phyloP scores from a whole-genome alignment of 2,888 invertebrate species.

The Azorinus chamasolen region DNA sequence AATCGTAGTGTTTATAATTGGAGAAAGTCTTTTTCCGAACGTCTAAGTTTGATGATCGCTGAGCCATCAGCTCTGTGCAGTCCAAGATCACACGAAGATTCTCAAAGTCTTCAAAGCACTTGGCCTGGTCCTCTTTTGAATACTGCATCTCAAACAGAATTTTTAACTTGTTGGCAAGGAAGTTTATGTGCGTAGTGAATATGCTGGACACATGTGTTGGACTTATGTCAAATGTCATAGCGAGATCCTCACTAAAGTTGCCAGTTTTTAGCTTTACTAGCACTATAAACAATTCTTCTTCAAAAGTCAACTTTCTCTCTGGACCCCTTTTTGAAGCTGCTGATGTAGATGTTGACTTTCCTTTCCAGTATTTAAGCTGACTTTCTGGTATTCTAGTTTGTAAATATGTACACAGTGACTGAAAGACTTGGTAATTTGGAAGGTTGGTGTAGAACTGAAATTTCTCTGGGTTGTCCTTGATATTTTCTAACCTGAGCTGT shows the following conservation, averaged over 20 bases:
- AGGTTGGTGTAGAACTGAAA: slow-evolving; percentile 58
- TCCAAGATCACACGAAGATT: slow-evolving; percentile 38
- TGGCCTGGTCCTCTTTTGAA: slow-evolving; percentile 10
- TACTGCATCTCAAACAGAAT: slow-evolving; percentile 44
- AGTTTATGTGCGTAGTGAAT: slow-evolving; percentile 44
- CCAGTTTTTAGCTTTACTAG: slow-evolving; percentile 55
- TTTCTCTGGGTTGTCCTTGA: slow-evolving; percentile 39
- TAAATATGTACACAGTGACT: slow-evolving; percentile 25
- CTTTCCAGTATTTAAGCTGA: slow-evolving; percentile 27
- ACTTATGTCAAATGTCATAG: slow-evolving; percentile 32
- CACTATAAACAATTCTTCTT: slow-evolving; percentile 53
- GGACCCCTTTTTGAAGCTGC: slow-evolving; percentile 11
- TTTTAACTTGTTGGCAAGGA: slow-evolving; percentile 32
- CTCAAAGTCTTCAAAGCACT: slow-evolving; percentile 20
- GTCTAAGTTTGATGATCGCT: slow-evolving; percentile 40
- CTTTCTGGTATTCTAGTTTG: slow-evolving; percentile 14
- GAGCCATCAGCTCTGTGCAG: slow-evolving; percentile 51
- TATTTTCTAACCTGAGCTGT: too few relatives aligned
- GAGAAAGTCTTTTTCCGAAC: slow-evolving; percentile 40
- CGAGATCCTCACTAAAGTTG: slow-evolving; percentile 52
- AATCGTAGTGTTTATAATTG: slow-evolving; percentile 41
- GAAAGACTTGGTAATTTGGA: slow-evolving; percentile 44
- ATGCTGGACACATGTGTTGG: slow-evolving; percentile 30
- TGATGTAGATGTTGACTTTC: slow-evolving; percentile 4
- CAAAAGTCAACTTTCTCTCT: slow-evolving; percentile 36